Evolutionary conservation across 2,797 vertebrate species (phyloP).

Genomic region (Sebastes kiyomatsui): DNA sequence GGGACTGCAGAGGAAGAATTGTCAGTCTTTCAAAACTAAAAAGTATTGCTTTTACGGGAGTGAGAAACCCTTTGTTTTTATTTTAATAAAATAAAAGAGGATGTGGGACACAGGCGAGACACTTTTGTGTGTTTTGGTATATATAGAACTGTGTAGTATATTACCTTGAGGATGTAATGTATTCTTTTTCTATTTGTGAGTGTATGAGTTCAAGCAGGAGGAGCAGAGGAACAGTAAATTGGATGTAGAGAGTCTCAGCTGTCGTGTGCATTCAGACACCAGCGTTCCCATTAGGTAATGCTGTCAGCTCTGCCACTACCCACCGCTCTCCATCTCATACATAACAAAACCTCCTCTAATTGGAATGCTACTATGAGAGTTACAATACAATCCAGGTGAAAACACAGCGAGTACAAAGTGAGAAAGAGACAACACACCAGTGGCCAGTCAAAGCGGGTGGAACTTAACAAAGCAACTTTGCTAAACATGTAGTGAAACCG

Average conservation of each 20-base stretch:
- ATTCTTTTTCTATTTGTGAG: constrained; percentile 19
- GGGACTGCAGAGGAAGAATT: not conserved
- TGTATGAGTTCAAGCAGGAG: constrained; percentile 9
- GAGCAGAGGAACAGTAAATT: constrained; percentile 43
- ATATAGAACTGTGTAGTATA: not conserved
- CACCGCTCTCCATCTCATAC: constrained; percentile 51
- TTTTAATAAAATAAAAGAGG: not conserved
- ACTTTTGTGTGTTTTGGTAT: not conserved
- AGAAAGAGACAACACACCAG: constrained; percentile 4
- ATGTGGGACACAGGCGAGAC: not conserved
- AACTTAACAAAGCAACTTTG: constrained; percentile 26
- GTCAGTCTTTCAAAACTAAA: not conserved
- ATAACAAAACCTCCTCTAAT: constrained; percentile 66
- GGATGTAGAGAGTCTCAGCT: constrained; percentile 25
- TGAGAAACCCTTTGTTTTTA: not conserved
- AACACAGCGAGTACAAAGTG: not conserved
- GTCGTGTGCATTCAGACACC: constrained; percentile 50
- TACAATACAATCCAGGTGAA: constrained; percentile 37
- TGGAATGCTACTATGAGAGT: constrained; percentile 52
- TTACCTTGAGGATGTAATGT: not conserved
- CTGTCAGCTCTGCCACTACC: constrained; percentile 58
- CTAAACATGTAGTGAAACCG: constrained; percentile 15
- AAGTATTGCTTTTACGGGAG: not conserved
- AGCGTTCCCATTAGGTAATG: constrained; percentile 59
- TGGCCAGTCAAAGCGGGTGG: not conserved